Conservation (phyloP, 2,113 vertebrate species). For the Cavia aperea region DNA sequence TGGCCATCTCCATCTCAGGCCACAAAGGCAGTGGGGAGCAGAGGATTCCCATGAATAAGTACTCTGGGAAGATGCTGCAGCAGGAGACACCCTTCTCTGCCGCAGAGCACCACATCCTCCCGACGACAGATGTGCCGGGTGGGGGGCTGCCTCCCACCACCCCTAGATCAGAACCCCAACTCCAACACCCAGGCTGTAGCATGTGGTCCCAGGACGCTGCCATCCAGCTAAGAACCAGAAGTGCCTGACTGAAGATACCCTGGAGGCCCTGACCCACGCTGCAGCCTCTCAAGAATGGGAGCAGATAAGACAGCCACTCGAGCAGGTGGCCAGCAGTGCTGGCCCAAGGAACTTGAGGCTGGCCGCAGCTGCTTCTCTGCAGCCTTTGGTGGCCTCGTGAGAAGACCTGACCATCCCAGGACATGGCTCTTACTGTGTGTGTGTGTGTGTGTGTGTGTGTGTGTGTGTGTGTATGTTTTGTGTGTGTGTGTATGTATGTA, state of each 20-base stretch:
- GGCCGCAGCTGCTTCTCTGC: neutral
- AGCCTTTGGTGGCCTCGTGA: neutral
- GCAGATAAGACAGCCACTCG: accelerated
- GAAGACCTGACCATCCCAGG: neutral
- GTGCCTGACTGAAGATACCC: neutral
- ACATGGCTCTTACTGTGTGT: neutral
- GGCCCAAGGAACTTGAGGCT: accelerated
- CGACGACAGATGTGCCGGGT: no score
- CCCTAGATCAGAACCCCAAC: no score
- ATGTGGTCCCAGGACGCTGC: neutral
- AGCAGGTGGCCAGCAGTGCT: accelerated
- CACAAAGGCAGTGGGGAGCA: neutral
- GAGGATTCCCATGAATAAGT: neutral
- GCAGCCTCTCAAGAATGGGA: neutral
- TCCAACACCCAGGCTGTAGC: neutral
- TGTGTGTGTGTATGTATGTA: no score
- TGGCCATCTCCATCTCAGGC: neutral
- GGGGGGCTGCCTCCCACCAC: neutral
- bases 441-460: no score
- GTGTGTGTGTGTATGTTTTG: no score
- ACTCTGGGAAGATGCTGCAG: neutral
- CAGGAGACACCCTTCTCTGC: neutral
- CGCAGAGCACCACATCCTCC: neutral
- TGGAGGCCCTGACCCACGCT: neutral
- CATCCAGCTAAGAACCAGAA: neutral